A percentile compares a stretch with the other conserved stretches of the same genome.
phyloP scores from a whole-genome alignment of 2,797 vertebrate species.

The Pangasius sanitwongsei region DNA sequence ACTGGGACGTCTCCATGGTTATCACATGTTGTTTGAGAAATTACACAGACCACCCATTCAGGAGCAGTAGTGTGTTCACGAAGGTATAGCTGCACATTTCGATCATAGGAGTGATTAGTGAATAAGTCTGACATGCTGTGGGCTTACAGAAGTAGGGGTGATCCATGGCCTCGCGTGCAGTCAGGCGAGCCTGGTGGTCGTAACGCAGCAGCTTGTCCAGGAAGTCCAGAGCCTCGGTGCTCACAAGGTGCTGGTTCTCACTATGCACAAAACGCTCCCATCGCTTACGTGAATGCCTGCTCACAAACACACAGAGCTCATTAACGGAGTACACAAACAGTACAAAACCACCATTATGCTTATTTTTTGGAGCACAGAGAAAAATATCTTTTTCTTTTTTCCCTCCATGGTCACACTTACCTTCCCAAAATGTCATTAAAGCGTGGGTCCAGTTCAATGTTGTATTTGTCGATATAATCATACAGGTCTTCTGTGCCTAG shows the following conservation, averaged over 20 bases:
- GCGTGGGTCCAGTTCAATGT: constrained; percentile 98
- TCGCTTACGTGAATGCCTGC: constrained; percentile 96
- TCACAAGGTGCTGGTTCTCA: constrained; percentile 98
- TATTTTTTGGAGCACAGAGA: background rate
- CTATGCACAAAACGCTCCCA: constrained; percentile 99
- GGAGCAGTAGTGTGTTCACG: background rate
- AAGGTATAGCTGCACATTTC: background rate
- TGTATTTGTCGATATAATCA: constrained; percentile 99
- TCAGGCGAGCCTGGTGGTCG: constrained; percentile 97
- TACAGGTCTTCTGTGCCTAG: constrained; percentile 98
- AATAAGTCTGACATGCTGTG: background rate
- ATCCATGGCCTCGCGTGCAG: constrained; percentile 98
- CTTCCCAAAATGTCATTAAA: constrained; percentile 99
- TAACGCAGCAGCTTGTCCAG: constrained; percentile 89
- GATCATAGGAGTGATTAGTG: background rate
- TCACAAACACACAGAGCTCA: background rate
- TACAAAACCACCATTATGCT: background rate
- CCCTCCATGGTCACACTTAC: constrained; percentile 61
- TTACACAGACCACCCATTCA: background rate
- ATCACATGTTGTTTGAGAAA: background rate
- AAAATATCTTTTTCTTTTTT: background rate
- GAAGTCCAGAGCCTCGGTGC: constrained; percentile 96
- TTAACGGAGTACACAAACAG: background rate
- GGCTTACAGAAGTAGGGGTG: constrained; percentile 87
- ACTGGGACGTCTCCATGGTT: background rate